Evolutionary conservation across 1,140 invertebrate genomes (phyloP).

Genomic region (Nasonia giraulti): DNA sequence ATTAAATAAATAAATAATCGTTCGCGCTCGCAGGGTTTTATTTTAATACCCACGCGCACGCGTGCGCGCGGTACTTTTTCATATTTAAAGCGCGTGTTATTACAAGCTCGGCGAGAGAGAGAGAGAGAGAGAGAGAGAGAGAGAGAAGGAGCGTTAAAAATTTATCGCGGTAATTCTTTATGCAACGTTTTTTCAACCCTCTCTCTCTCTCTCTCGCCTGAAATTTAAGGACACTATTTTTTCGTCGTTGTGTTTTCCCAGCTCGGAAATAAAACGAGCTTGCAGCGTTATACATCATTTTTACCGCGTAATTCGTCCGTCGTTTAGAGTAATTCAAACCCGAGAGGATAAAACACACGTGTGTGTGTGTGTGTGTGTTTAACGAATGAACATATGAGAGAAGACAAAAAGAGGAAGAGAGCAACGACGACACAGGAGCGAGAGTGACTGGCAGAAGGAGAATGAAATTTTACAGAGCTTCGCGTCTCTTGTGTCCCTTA

Average conservation of each 20-base stretch:
- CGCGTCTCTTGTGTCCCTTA: conserved; percentile 9
- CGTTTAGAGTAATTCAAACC: conserved; percentile 35
- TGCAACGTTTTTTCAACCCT: neutral
- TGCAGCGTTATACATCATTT: conserved; percentile 9
- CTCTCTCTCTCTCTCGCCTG: neutral
- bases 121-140: no score
- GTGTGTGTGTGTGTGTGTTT: neutral
- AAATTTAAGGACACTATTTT: conserved; percentile 20
- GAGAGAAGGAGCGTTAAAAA: neutral
- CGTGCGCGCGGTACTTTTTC: conserved; percentile 6
- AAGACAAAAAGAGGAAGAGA: neutral
- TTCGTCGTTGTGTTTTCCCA: neutral
- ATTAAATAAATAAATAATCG: neutral
- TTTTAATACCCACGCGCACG: neutral
- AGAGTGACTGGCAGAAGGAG: neutral
- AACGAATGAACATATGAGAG: neutral
- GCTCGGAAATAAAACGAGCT: neutral
- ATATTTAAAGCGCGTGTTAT: conserved; percentile 35
- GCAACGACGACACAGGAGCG: neutral
- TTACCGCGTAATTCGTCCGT: conserved; percentile 23
- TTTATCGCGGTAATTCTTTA: conserved; percentile 34
- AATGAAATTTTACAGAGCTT: conserved; percentile 11
- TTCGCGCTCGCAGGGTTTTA: neutral
- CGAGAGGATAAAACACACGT: neutral
- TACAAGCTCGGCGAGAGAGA: neutral